phyloP scores from a whole-genome alignment of 1,140 invertebrate species.

The Megalonaias nervosa region DNA sequence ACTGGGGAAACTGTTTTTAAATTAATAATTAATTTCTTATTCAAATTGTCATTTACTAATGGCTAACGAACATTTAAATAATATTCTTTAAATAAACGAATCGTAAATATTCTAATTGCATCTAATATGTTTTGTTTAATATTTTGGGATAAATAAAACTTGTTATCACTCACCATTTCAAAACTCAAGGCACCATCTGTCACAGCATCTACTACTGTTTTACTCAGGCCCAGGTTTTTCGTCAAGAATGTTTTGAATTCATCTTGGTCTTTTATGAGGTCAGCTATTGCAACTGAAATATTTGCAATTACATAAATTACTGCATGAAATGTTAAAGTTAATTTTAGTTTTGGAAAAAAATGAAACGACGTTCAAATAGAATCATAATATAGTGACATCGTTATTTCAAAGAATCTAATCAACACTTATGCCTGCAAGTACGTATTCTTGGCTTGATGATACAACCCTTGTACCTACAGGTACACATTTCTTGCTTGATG shows the following conservation, averaged over 20 bases:
- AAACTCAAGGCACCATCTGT: slow-evolving; percentile 46
- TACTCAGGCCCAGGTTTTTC: slow-evolving; percentile 37
- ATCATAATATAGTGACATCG: neutral
- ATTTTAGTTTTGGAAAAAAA: neutral
- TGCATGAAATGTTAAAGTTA: no score
- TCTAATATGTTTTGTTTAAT: no score
- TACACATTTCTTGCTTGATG: neutral
- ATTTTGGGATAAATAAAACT: no score
- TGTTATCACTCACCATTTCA: slow-evolving; percentile 37
- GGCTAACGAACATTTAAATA: no score
- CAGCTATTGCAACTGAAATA: slow-evolving; percentile 53
- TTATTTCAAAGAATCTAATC: neutral
- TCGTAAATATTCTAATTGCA: no score
- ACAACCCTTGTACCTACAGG: neutral
- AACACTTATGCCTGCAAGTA: neutral
- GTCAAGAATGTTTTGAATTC: slow-evolving; percentile 46
- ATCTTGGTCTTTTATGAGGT: slow-evolving; percentile 48
- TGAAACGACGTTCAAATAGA: neutral
- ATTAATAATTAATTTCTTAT: no score
- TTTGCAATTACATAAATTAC: neutral
- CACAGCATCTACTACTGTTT: slow-evolving; percentile 43
- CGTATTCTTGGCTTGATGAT: neutral
- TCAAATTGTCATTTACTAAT: no score
- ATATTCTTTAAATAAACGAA: no score
- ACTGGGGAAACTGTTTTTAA: no score